phyloP scores from a whole-genome alignment of 1,140 invertebrate genomes.

The Drosophila albomicans region DNA sequence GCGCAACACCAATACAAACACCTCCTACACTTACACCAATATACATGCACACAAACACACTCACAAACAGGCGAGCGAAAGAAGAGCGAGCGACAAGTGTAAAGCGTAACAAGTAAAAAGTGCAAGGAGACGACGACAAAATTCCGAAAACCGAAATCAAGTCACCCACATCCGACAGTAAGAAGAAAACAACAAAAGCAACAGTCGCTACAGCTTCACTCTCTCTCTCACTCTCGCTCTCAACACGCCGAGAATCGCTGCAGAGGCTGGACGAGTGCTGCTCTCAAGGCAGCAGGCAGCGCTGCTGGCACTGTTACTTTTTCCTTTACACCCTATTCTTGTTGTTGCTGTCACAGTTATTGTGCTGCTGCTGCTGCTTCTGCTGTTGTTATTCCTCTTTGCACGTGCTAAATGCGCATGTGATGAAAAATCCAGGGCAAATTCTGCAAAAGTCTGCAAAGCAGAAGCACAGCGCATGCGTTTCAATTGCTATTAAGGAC shows the following conservation, averaged over 20 bases:
- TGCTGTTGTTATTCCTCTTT: slow-evolving; percentile 39
- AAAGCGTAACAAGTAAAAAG: slow-evolving; percentile 73
- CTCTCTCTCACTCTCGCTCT: slow-evolving; percentile 3
- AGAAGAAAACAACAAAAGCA: slow-evolving; percentile 5
- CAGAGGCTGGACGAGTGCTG: neutral
- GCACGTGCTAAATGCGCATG: slow-evolving; percentile 74
- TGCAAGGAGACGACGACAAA: slow-evolving; percentile 43
- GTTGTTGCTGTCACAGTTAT: slow-evolving; percentile 12
- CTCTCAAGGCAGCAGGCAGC: neutral
- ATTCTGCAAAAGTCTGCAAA: slow-evolving; percentile 59
- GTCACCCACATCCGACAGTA: slow-evolving; percentile 40
- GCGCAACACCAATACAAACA: slow-evolving; percentile 4
- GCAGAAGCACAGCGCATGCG: slow-evolving; percentile 44
- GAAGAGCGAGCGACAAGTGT: slow-evolving; percentile 31
- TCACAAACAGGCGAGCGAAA: neutral
- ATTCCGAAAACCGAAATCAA: slow-evolving; percentile 46
- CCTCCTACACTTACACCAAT: slow-evolving; percentile 5
- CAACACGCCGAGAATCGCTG: neutral
- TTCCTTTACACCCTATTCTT: neutral
- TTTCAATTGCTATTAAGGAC: slow-evolving; percentile 25
- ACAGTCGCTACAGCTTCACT: slow-evolving; percentile 2
- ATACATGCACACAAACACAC: slow-evolving; percentile 4
- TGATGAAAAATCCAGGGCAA: slow-evolving; percentile 77
- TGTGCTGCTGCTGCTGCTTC: slow-evolving; percentile 9
- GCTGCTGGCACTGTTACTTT: slow-evolving; percentile 17